A percentile compares a stretch with the other conserved stretches of the same genome.
Conservation (phyloP, 2,888 invertebrate genomes). For the Malthinus seriepunctatus region DNA sequence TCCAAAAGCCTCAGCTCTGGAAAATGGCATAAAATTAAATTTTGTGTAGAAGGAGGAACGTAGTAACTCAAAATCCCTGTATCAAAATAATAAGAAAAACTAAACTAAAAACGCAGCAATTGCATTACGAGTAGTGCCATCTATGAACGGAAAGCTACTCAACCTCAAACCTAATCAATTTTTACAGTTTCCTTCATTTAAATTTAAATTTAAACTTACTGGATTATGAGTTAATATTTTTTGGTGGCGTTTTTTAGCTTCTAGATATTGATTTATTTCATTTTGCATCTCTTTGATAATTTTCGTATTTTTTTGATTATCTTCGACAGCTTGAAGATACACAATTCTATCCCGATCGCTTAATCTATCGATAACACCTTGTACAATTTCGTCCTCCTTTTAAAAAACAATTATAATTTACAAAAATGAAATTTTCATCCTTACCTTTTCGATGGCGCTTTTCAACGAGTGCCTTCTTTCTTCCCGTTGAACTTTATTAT, state of each 20-base stretch:
- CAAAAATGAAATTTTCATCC: neutral
- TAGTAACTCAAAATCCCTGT: neutral
- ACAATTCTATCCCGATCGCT: slow-evolving; percentile 36
- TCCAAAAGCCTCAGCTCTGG: too few species aligned
- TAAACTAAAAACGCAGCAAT: too few species aligned
- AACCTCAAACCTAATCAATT: too few species aligned
- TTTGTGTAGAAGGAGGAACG: too few species aligned
- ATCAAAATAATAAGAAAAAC: too few species aligned
- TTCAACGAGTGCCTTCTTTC: slow-evolving; percentile 36
- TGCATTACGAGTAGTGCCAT: too few species aligned
- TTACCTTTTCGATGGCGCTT: slow-evolving; percentile 36
- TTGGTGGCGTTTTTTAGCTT: slow-evolving; percentile 34
- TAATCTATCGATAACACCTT: slow-evolving; percentile 37
- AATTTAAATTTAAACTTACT: slow-evolving; percentile 17
- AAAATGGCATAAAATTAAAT: too few species aligned
- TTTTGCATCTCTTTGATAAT: slow-evolving; percentile 34
- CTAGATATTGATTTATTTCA: slow-evolving; percentile 36
- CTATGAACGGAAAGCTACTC: too few species aligned
- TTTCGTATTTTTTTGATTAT: slow-evolving; percentile 33
- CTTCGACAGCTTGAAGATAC: slow-evolving; percentile 35
- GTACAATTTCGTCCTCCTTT: slow-evolving; percentile 32
- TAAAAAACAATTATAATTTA: slow-evolving; percentile 1
- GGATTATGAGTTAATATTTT: slow-evolving; percentile 34
- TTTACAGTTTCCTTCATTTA: too few species aligned
- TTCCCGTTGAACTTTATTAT: slow-evolving; percentile 37